These are phyloP conservation scores for Dasypolia templi DNA, from an alignment of 2,888 invertebrate species.

Conservation along the genomic window DNA sequence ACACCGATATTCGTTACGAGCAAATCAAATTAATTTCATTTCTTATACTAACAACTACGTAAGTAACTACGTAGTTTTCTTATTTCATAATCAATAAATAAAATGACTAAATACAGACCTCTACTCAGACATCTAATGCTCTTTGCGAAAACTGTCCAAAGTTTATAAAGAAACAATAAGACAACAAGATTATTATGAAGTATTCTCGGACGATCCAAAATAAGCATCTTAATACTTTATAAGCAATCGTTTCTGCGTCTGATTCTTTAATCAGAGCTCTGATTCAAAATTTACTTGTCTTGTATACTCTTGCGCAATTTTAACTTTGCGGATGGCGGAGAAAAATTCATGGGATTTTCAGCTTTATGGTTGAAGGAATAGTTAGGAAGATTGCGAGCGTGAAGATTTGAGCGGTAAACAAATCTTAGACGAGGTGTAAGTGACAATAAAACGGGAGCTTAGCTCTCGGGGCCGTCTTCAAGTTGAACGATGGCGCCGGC, in stretches of 20 bases:
- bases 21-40: conserved; percentile 67
- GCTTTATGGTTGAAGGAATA: conserved; percentile 66
- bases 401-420: conserved; percentile 78
- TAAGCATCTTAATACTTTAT: conserved; percentile 85
- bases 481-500: conserved; percentile 80
- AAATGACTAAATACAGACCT: conserved; percentile 12
- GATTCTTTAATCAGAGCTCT: conserved; percentile 86
- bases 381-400: conserved; percentile 68
- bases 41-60: conserved; percentile 53
- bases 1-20: conserved; percentile 72
- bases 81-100: conserved; percentile 30
- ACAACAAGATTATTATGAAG: conserved; percentile 76
- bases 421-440: conserved; percentile 87
- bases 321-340: conserved; percentile 60
- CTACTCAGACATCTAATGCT: conserved; percentile 45
- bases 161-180: conserved; percentile 74
- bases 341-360: conserved; percentile 60
- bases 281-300: conserved; percentile 86
- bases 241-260: conserved; percentile 86
- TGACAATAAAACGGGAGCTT: conserved; percentile 90
- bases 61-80: conserved; percentile 25
- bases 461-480: conserved; percentile 89
- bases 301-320: conserved; percentile 72
- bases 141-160: conserved; percentile 65
- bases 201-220: conserved; percentile 82